Conservation (phyloP, 2,888 invertebrate genomes). For the Salticus scenicus region DNA sequence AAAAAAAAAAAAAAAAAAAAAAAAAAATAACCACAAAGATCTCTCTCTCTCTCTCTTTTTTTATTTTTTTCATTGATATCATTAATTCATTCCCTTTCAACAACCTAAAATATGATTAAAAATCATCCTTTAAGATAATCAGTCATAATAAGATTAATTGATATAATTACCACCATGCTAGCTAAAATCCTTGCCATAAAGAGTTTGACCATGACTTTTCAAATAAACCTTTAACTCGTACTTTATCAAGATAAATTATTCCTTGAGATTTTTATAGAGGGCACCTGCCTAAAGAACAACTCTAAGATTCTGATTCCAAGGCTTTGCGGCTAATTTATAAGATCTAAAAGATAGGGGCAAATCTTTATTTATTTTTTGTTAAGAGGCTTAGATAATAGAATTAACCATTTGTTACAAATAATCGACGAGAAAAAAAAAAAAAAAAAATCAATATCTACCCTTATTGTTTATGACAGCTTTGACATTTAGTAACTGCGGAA, state of each 20-base stretch:
- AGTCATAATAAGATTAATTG: neutral
- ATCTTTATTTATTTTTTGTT: neutral
- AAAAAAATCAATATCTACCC: neutral
- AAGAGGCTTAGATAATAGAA: neutral
- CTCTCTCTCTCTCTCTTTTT: too few species aligned
- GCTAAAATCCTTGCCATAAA: neutral
- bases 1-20: too few species aligned
- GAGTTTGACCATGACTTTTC: conserved; percentile 23
- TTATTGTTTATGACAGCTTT: conserved; percentile 1
- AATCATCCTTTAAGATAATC: too few species aligned
- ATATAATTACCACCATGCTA: neutral
- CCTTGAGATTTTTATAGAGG: neutral
- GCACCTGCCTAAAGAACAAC: conserved; percentile 28
- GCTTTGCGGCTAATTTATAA: conserved; percentile 41
- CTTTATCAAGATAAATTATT: neutral
- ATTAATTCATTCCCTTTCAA: too few species aligned
- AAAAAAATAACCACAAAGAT: too few species aligned
- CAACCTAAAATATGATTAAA: too few species aligned
- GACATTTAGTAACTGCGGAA: conserved; percentile 6
- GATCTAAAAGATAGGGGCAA: conserved; percentile 20
- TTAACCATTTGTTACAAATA: neutral
- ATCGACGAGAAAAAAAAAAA: neutral
- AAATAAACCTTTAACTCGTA: neutral
- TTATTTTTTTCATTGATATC: too few species aligned
- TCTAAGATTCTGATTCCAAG: conserved; percentile 25